Evolutionary conservation across 2,888 invertebrate genomes (phyloP).

Genomic region (Drosophila phalerata): DNA sequence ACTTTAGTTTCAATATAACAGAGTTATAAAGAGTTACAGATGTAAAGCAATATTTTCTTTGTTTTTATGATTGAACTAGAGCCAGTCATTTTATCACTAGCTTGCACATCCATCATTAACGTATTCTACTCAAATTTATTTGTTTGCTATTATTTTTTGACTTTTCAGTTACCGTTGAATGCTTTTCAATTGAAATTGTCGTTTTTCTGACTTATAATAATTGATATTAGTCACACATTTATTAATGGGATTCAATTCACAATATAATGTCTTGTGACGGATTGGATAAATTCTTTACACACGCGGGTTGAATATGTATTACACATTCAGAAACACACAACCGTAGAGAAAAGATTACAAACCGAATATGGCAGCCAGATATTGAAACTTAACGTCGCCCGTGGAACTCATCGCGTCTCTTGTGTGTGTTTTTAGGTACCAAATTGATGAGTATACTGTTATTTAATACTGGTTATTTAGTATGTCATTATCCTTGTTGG

Average conservation of each 20-base stretch:
- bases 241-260: neutral
- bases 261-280: neutral
- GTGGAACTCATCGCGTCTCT: conserved; percentile 21
- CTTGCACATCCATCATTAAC: too few relatives aligned
- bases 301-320: neutral
- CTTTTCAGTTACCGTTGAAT: too few relatives aligned
- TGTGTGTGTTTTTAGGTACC: neutral
- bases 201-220: neutral
- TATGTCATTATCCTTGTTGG: conserved; percentile 36
- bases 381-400: conserved; percentile 75
- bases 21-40: too few relatives aligned
- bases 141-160: too few relatives aligned
- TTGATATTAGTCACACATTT: neutral
- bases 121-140: too few relatives aligned
- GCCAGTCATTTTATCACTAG: too few relatives aligned
- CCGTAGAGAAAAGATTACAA: conserved; percentile 38
- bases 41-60: too few relatives aligned
- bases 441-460: neutral
- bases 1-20: too few relatives aligned
- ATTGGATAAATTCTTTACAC: neutral
- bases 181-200: too few relatives aligned
- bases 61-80: too few relatives aligned
- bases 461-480: neutral
- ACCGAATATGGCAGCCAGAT: conserved; percentile 82
- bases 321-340: neutral